Evolutionary conservation across 2,888 invertebrate species (phyloP).

Genomic region (Halictus ligatus): DNA sequence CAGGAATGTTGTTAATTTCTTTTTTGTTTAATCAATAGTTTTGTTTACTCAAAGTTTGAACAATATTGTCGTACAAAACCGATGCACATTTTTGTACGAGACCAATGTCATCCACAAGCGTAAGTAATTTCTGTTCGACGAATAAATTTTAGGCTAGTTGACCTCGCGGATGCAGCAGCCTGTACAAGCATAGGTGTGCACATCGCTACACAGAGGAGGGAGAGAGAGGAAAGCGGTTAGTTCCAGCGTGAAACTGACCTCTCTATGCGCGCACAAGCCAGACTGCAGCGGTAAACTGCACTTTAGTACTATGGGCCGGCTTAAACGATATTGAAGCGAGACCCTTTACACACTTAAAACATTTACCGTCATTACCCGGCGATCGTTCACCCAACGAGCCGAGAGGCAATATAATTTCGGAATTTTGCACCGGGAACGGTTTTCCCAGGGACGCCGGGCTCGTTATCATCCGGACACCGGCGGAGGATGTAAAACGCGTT

Average conservation of each 20-base stretch:
- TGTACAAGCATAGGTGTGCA: background rate
- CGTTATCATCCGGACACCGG: background rate
- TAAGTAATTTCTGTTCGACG: background rate
- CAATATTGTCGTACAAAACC: too few species aligned
- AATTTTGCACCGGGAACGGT: background rate
- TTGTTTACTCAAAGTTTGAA: too few species aligned
- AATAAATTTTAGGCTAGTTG: background rate
- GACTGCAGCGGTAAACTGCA: slow-evolving; percentile 71
- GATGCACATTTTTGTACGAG: too few species aligned
- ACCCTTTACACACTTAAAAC: slow-evolving; percentile 68
- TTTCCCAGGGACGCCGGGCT: background rate
- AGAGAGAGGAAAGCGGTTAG: slow-evolving; percentile 60
- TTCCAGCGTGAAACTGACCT: slow-evolving; percentile 73
- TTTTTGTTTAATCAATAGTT: too few species aligned
- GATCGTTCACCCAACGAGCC: slow-evolving; percentile 37
- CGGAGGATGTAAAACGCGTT: slow-evolving; percentile 16
- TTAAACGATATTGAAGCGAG: slow-evolving; percentile 73
- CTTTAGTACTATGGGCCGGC: slow-evolving; percentile 67
- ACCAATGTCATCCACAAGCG: too few species aligned
- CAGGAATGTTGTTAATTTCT: too few species aligned
- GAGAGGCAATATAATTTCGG: slow-evolving; percentile 24
- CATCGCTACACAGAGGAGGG: background rate
- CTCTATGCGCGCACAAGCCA: slow-evolving; percentile 59
- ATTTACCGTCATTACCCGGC: slow-evolving; percentile 67
- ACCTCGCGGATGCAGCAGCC: background rate